Evolutionary conservation across 2,888 invertebrate genomes (phyloP), one percentile per base, ranked within the genome.

Genomic region (Agrotis puta): DNA sequence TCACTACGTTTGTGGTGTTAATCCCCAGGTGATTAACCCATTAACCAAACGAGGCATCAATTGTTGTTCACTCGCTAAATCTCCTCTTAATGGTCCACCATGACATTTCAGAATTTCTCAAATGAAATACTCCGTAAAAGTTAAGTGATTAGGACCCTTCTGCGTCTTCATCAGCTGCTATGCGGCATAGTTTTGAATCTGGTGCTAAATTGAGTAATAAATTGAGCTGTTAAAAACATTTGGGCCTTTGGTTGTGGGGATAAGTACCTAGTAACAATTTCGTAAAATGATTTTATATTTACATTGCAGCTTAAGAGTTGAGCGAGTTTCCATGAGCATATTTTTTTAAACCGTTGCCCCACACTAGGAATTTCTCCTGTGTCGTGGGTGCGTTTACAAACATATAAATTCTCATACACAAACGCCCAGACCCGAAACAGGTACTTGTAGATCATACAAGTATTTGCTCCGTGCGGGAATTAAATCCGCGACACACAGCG

Each of bases 81-180:
- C 59, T 70, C 18, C 56, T 50, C 68, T 66, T 82, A 82, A 85
- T 83, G 79, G 66, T 54, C 58, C 27, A 70, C 62, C 81, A 74
- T 87, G 86, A 87, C 77, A 71, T 50, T 67, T 64, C 72, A 72
- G 64, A 85, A 85, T 82, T 73, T 85, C 70, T 70, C 66, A 77
- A 74, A 69, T 71, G 73, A 74, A 83, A 83, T 75, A 78, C 66
- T 76, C 68, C 64, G 69, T 74, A 67, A 83, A 88, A 87, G 79
- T 87, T 85, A 73, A 74, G 81, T 77, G 82, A 87, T 87, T 87
- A 88, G 70, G 54, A 68, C 59, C 67, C 64, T 57, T 75, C 84
- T 62, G 58, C 51, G 66, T 75, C 74, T 81, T 74, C 63, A 81
- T 72, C 77, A 66, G 70, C 56, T 64, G 62, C 24, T 72, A 47